A percentile compares a stretch with the other conserved stretches of the same genome.
phyloP scores from a whole-genome alignment of 2,113 vertebrate species.

The Nesoenas mayeri region DNA sequence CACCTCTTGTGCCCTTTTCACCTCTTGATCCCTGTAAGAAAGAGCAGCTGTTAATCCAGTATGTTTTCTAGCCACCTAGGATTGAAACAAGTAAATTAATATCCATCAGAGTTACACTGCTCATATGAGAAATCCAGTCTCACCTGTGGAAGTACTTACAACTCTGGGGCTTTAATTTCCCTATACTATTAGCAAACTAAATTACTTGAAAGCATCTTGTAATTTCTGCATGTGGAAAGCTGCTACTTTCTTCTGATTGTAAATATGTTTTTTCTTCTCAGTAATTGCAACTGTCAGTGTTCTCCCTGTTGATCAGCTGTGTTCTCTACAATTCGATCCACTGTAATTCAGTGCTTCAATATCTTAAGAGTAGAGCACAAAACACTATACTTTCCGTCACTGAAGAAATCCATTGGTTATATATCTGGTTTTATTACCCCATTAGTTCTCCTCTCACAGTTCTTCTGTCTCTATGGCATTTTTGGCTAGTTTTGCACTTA shows the following conservation, averaged over 20 bases:
- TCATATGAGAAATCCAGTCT: not conserved
- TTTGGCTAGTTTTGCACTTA: slow-evolving; percentile 36
- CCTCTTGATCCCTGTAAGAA: slow-evolving; percentile 85
- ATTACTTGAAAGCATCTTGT: not conserved
- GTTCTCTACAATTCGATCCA: not conserved
- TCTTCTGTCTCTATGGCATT: not conserved
- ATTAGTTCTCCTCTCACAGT: not conserved
- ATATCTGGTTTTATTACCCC: not conserved
- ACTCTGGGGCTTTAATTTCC: not conserved
- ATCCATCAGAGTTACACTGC: not conserved
- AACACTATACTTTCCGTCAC: not conserved
- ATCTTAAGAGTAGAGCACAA: not conserved
- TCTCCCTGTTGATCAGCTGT: not conserved
- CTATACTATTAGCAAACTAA: not conserved
- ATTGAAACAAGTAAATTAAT: not conserved
- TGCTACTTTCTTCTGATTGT: not conserved
- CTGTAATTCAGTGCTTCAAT: not conserved
- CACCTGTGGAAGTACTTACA: not conserved
- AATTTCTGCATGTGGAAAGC: not conserved
- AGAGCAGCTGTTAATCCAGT: not conserved
- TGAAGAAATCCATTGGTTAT: not conserved
- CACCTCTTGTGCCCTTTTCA: slow-evolving; percentile 86
- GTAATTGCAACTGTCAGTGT: not conserved
- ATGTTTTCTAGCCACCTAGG: not conserved
- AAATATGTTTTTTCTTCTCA: not conserved